Evolutionary conservation across 2,113 vertebrate genomes (phyloP).

Genomic region (Pelvicachromis taeniatus): DNA sequence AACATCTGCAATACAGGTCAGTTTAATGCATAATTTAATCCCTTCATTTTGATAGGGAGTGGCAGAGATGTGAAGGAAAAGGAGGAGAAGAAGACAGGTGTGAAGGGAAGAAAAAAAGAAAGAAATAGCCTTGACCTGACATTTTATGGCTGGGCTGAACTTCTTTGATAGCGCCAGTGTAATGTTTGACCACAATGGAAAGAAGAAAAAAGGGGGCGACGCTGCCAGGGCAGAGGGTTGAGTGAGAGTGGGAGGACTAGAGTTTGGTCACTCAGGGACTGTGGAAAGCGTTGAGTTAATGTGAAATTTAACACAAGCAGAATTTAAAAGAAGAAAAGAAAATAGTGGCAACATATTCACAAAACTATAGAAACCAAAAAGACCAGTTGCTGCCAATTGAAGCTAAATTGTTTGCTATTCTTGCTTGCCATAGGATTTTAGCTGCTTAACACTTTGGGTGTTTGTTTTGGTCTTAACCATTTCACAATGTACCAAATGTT

Average conservation of each 20-base stretch:
- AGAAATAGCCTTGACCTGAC: neutral
- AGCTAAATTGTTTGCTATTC: neutral
- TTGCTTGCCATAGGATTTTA: neutral
- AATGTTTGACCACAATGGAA: slow-evolving; percentile 11
- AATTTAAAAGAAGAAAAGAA: neutral
- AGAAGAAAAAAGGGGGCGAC: neutral
- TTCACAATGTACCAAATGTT: neutral
- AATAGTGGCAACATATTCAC: neutral
- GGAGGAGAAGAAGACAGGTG: neutral
- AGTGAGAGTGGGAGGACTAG: neutral
- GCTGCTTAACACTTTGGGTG: neutral
- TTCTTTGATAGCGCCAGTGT: neutral
- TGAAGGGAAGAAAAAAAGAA: neutral
- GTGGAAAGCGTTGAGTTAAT: neutral
- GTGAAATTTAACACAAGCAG: neutral
- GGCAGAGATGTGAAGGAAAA: neutral
- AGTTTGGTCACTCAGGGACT: slow-evolving; percentile 16
- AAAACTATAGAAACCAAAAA: neutral
- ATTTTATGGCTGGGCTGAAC: neutral
- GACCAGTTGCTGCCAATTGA: neutral
- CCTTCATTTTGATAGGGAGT: slow-evolving; percentile 31
- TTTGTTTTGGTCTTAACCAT: neutral
- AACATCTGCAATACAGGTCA: slow-evolving; percentile 5
- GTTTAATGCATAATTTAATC: slow-evolving; percentile 44
- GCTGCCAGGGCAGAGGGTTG: neutral